Percentiles rank a stretch among this genome's conserved stretches.
These are phyloP conservation scores for Ctena decussata DNA, from an alignment of 2,888 invertebrate genomes.

Conservation along the genomic window DNA sequence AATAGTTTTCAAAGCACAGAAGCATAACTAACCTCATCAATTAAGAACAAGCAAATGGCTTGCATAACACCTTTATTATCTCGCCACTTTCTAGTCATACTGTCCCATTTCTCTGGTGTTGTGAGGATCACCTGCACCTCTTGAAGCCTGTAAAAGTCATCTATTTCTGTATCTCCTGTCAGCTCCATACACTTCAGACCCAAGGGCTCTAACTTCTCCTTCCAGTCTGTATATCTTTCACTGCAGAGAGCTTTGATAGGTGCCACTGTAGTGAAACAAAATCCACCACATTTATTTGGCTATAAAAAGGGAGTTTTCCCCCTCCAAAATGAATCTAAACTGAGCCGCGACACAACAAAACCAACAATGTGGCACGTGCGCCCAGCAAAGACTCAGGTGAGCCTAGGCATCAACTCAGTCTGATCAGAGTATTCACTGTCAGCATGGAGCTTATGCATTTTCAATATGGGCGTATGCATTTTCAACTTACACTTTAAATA, in stretches of 20 bases:
- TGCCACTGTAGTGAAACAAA: constrained; percentile 89
- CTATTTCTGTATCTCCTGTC: constrained; percentile 92
- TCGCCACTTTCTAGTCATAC: constrained; percentile 92
- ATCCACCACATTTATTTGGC: no score
- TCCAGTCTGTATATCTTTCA: constrained; percentile 92
- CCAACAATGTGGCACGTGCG: no score
- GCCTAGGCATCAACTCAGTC: no score
- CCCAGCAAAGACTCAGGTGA: no score
- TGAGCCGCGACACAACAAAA: no score
- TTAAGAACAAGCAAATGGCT: constrained; percentile 87
- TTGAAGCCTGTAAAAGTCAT: constrained; percentile 88
- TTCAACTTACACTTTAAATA: no score
- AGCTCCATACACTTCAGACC: constrained; percentile 91
- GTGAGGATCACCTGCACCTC: constrained; percentile 90
- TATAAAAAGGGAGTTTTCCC: no score
- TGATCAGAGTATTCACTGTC: no score
- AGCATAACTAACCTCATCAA: constrained; percentile 91
- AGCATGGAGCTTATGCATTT: no score
- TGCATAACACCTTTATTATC: constrained; percentile 90
- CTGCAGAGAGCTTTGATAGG: constrained; percentile 93
- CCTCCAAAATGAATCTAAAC: no score
- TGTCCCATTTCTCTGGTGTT: constrained; percentile 94
- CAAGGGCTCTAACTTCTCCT: constrained; percentile 90
- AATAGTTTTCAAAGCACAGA: no score
- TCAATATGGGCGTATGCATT: no score